phyloP scores from a whole-genome alignment of 1,140 invertebrate species.

The Chlorops oryzae region DNA sequence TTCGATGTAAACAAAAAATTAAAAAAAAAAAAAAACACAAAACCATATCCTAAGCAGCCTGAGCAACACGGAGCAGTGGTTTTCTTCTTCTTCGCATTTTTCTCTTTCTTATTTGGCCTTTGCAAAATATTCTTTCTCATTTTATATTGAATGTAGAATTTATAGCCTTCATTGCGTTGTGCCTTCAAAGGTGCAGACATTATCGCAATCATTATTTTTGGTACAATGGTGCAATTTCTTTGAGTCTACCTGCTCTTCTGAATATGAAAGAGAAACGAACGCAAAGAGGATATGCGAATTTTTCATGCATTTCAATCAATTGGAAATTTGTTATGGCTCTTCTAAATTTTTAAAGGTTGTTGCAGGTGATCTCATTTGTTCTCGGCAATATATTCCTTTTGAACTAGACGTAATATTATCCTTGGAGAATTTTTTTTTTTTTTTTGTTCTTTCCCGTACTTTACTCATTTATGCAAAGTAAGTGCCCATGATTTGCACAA shows the following conservation, averaged over 20 bases:
- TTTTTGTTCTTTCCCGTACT: background rate
- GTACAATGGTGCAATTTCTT: background rate
- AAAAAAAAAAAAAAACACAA: conserved; percentile 1
- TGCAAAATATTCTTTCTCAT: conserved; percentile 3
- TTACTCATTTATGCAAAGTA: conserved; percentile 2
- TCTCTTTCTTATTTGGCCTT: background rate
- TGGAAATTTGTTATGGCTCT: background rate
- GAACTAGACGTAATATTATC: background rate
- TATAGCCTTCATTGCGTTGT: background rate
- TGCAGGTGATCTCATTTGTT: conserved; percentile 6
- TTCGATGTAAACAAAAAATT: background rate
- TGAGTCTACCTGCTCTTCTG: too few species aligned
- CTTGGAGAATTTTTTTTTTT: background rate
- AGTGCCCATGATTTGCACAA: too few species aligned
- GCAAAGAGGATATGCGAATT: background rate
- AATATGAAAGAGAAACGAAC: conserved; percentile 7
- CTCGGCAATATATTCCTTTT: background rate
- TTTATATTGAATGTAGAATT: background rate
- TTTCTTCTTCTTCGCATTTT: conserved; percentile 1
- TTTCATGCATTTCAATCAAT: background rate
- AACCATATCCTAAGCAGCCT: conserved; percentile 3
- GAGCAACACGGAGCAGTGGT: too few species aligned
- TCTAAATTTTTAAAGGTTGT: background rate
- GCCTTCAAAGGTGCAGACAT: background rate
- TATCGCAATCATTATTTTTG: background rate